Percentiles rank a stretch among this genome's conserved stretches.
Conservation (phyloP, 2,888 invertebrate species). For the Norana najaformis region DNA sequence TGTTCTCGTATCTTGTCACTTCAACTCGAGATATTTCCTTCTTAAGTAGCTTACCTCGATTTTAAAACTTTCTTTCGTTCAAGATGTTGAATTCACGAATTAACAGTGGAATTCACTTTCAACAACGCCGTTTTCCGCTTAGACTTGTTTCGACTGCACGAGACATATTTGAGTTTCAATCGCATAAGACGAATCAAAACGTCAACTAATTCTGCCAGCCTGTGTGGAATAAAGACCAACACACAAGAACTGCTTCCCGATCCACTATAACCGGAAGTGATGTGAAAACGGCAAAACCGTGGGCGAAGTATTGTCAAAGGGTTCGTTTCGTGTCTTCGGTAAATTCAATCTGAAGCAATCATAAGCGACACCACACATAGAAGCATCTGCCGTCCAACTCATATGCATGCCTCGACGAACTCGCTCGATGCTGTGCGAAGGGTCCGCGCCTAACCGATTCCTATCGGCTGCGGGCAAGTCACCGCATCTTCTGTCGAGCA, state of each 20-base stretch:
- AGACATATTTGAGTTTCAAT: background rate
- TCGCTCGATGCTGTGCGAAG: background rate
- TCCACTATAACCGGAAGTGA: background rate
- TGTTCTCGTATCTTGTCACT: background rate
- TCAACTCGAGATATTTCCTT: background rate
- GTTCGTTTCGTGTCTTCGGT: background rate
- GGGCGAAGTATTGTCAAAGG: background rate
- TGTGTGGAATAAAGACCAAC: background rate
- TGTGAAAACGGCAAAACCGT: background rate
- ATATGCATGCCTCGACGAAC: background rate
- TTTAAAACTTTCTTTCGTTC: background rate
- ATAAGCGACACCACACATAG: background rate
- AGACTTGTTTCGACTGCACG: background rate
- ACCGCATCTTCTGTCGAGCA: background rate
- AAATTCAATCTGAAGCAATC: background rate
- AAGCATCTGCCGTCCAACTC: background rate
- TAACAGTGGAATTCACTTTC: background rate
- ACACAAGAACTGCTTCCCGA: background rate
- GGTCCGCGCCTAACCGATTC: background rate
- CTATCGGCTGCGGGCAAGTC: background rate
- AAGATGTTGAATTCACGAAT: background rate
- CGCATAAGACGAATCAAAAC: background rate
- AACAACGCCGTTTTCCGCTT: background rate
- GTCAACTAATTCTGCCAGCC: background rate
- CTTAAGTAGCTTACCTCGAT: background rate